Evolutionary conservation across 2,888 invertebrate species (phyloP).

Genomic region (Liodrosophila aerea): DNA sequence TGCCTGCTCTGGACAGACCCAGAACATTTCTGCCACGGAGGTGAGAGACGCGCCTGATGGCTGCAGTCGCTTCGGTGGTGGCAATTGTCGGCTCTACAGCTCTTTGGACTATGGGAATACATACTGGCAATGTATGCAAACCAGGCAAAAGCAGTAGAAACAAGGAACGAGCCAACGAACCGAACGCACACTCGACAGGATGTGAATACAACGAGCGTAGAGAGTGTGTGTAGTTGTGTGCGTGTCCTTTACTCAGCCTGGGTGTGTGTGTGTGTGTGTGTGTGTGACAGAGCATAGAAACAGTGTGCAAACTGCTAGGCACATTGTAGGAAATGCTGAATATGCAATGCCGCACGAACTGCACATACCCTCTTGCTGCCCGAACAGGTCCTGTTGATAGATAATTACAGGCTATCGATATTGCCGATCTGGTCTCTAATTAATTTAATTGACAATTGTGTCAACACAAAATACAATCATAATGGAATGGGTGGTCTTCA

Average conservation of each 20-base stretch:
- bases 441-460: too few species aligned
- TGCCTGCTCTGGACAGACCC: slow-evolving; percentile 32
- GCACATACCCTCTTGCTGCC: slow-evolving; percentile 27
- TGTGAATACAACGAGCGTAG: slow-evolving; percentile 66
- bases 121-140: slow-evolving; percentile 55
- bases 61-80: slow-evolving; percentile 69
- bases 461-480: too few species aligned
- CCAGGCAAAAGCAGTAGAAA: slow-evolving; percentile 39
- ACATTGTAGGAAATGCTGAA: slow-evolving; percentile 13
- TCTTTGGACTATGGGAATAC: slow-evolving; percentile 23
- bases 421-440: not conserved
- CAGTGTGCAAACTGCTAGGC: slow-evolving; percentile 53
- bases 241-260: too few species aligned
- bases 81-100: slow-evolving; percentile 64
- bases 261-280: slow-evolving; percentile 22
- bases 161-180: slow-evolving; percentile 68
- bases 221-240: slow-evolving; percentile 19
- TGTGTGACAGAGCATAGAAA: slow-evolving; percentile 44
- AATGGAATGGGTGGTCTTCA: too few species aligned
- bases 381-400: not conserved
- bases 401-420: not conserved
- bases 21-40: slow-evolving; percentile 32
- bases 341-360: not conserved
- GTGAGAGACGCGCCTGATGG: slow-evolving; percentile 48
- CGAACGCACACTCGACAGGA: slow-evolving; percentile 68